phyloP scores from a whole-genome alignment of 2,888 invertebrate genomes.

The Leucania comma region DNA sequence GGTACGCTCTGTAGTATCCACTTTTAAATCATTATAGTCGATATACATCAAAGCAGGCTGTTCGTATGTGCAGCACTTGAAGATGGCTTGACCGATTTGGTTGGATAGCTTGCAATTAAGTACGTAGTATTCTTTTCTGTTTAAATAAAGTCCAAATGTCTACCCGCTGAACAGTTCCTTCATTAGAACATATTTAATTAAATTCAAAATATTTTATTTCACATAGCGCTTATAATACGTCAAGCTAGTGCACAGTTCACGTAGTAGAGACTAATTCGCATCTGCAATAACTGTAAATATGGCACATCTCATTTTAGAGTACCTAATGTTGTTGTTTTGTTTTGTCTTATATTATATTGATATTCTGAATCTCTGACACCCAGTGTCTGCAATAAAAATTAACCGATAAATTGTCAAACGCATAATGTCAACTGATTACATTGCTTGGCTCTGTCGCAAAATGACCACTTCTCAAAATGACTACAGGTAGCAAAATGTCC shows the following conservation, averaged over 20 bases:
- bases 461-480: too few species aligned
- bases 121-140: background rate
- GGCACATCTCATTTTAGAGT: too few species aligned
- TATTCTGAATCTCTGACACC: background rate
- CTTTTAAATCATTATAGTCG: constrained; percentile 1
- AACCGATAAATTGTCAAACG: background rate
- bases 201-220: too few species aligned
- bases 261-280: background rate
- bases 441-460: background rate
- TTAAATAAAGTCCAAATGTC: background rate
- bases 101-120: background rate
- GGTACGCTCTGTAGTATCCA: background rate
- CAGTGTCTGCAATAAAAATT: background rate
- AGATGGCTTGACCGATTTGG: background rate
- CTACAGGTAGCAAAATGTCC: too few species aligned
- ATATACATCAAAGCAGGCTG: background rate
- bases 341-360: too few species aligned
- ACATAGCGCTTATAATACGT: too few species aligned
- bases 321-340: too few species aligned
- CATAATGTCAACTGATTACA: background rate
- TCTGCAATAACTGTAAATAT: background rate
- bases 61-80: background rate
- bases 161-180: background rate
- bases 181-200: too few species aligned
- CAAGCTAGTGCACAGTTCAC: background rate